A percentile compares a stretch with the other conserved stretches of the same genome.
Evolutionary conservation across 1,140 invertebrate species (phyloP).

Genomic region (Anastrepha ludens): DNA sequence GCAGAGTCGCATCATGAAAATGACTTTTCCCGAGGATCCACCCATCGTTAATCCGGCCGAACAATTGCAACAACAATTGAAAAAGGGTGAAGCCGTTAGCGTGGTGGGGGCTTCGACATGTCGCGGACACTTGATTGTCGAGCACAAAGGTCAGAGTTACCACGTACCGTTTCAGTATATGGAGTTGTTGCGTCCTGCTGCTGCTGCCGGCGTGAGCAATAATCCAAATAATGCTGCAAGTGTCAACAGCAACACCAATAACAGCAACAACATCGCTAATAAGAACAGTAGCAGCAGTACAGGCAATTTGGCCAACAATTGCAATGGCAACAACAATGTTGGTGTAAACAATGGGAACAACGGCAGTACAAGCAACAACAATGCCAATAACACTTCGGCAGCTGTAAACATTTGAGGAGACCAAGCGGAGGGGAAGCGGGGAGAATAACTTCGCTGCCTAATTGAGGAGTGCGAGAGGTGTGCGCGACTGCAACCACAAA

Average conservation of each 20-base stretch:
- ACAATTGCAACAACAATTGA: conserved; percentile 79
- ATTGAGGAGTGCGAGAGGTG: not conserved
- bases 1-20: conserved; percentile 92
- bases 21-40: conserved; percentile 84
- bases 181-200: conserved; percentile 63
- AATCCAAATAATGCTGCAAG: conserved; percentile 54
- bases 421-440: not conserved
- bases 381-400: not conserved
- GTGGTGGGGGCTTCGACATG: conserved; percentile 87
- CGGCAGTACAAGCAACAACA: conserved; percentile 34
- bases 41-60: conserved; percentile 73
- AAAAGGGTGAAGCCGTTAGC: conserved; percentile 88
- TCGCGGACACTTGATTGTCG: conserved; percentile 88
- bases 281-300: conserved; percentile 34
- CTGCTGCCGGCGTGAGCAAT: conserved; percentile 8
- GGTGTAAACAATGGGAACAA: conserved; percentile 42
- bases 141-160: conserved; percentile 85
- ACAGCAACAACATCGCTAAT: conserved; percentile 42
- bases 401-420: conserved; percentile 44
- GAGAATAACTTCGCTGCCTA: not conserved
- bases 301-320: conserved; percentile 50
- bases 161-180: conserved; percentile 93
- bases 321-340: conserved; percentile 35
- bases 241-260: conserved; percentile 55
- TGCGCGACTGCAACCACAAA: conserved; percentile 7